These are phyloP conservation scores for Atethmia centrago DNA, from an alignment of 2,888 invertebrate species.

Conservation along the genomic window DNA sequence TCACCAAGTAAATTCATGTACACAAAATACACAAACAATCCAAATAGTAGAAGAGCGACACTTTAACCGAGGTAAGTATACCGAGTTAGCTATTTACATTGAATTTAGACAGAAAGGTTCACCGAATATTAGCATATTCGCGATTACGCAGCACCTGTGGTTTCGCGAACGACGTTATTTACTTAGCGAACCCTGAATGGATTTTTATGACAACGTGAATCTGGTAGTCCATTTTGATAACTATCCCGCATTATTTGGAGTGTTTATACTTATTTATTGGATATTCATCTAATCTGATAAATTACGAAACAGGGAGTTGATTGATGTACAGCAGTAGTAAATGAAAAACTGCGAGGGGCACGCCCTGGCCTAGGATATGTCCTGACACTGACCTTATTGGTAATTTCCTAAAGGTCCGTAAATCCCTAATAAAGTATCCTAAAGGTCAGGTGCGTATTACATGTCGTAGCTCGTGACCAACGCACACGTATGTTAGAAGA, in stretches of 20 bases:
- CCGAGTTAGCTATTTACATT: slow-evolving; percentile 30
- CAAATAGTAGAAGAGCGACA: slow-evolving; percentile 23
- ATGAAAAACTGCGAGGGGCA: slow-evolving; percentile 4
- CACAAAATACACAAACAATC: slow-evolving; percentile 10
- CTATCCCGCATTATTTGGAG: no score
- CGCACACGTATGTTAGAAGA: not conserved
- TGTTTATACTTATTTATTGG: no score
- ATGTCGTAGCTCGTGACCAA: not conserved
- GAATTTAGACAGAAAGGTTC: slow-evolving; percentile 32
- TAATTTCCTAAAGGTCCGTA: slow-evolving; percentile 30
- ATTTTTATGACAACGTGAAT: not conserved
- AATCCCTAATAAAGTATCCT: slow-evolving; percentile 34
- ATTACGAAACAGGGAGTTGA: not conserved
- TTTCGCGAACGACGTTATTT: slow-evolving; percentile 37
- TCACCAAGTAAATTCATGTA: slow-evolving; percentile 6
- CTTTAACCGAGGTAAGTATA: slow-evolving; percentile 10
- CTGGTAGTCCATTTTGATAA: not conserved
- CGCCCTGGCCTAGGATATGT: slow-evolving; percentile 13
- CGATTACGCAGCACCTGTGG: slow-evolving; percentile 50
- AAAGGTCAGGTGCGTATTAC: slow-evolving; percentile 34
- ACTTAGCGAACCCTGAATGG: slow-evolving; percentile 22
- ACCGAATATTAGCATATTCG: slow-evolving; percentile 53
- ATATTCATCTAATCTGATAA: not conserved
- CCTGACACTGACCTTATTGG: slow-evolving; percentile 44
- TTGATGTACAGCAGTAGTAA: not conserved